Conservation (phyloP, 2,888 invertebrate genomes). For the Ryuthela nishihirai region DNA sequence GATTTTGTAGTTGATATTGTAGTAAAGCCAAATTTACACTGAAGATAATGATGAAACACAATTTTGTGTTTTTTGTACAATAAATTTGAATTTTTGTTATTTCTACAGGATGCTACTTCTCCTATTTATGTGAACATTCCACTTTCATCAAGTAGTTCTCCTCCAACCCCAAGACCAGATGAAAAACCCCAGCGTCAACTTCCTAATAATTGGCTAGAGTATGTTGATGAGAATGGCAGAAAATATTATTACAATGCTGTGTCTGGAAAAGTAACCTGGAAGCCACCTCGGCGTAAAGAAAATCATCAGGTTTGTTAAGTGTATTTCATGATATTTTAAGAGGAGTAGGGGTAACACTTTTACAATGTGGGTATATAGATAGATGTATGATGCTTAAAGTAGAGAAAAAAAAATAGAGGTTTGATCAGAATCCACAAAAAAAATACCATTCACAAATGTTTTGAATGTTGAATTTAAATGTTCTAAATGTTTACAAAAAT, state of each 20-base stretch:
- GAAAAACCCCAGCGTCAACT: slow-evolving; percentile 32
- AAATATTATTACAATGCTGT: slow-evolving; percentile 50
- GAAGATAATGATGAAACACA: too few relatives aligned
- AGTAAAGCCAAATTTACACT: too few relatives aligned
- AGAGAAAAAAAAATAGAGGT: too few relatives aligned
- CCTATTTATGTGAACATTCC: slow-evolving; percentile 36
- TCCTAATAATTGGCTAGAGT: slow-evolving; percentile 50
- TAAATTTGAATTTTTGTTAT: background rate
- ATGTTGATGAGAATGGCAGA: slow-evolving; percentile 48
- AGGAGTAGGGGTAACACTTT: background rate
- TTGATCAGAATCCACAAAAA: too few relatives aligned
- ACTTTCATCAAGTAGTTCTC: slow-evolving; percentile 12
- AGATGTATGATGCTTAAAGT: too few relatives aligned
- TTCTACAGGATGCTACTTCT: slow-evolving; percentile 10
- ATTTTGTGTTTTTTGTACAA: background rate
- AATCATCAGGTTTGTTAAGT: slow-evolving; percentile 23
- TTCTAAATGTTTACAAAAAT: too few relatives aligned
- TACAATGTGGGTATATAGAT: too few relatives aligned
- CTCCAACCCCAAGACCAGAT: slow-evolving; percentile 32
- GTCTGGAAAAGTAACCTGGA: slow-evolving; percentile 50
- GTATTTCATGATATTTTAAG: background rate
- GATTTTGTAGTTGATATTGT: too few relatives aligned
- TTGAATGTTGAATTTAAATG: too few relatives aligned
- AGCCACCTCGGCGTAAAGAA: slow-evolving; percentile 48
- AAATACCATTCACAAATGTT: too few relatives aligned